phyloP scores from a whole-genome alignment of 2,888 invertebrate species.

The Trichogramma evanescens region DNA sequence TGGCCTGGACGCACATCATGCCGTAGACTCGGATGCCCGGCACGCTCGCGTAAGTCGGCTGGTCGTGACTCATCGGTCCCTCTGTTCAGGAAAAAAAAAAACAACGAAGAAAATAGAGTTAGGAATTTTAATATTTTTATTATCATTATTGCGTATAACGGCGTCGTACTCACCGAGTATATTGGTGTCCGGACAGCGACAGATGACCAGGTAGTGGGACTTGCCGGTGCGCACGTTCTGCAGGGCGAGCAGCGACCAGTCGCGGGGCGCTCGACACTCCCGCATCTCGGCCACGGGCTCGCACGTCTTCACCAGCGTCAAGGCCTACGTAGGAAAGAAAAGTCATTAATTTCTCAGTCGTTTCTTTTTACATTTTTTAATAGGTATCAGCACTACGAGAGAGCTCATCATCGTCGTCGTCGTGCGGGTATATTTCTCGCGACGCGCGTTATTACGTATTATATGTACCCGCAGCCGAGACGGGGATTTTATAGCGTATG shows the following conservation, averaged over 20 bases:
- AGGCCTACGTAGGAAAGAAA: conserved; percentile 51
- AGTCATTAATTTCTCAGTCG: too few relatives aligned
- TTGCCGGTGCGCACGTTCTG: conserved; percentile 90
- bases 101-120: not conserved
- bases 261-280: conserved; percentile 78
- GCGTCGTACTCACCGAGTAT: conserved; percentile 62
- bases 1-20: conserved; percentile 76
- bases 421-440: too few relatives aligned
- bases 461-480: too few relatives aligned
- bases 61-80: conserved; percentile 90
- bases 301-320: conserved; percentile 88
- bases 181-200: conserved; percentile 78
- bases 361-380: too few relatives aligned
- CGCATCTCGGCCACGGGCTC: conserved; percentile 88
- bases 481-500: too few relatives aligned
- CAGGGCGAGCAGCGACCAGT: conserved; percentile 84
- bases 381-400: too few relatives aligned
- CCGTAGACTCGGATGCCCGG: conserved; percentile 90
- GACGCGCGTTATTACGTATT: too few relatives aligned
- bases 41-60: conserved; percentile 87
- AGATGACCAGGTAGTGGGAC: conserved; percentile 88
- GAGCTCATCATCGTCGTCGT: too few relatives aligned
- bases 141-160: conserved; percentile 2
- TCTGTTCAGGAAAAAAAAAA: conserved; percentile 52
- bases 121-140: not conserved